phyloP scores from a whole-genome alignment of 2,113 vertebrate species.

The Anguilla rostrata region DNA sequence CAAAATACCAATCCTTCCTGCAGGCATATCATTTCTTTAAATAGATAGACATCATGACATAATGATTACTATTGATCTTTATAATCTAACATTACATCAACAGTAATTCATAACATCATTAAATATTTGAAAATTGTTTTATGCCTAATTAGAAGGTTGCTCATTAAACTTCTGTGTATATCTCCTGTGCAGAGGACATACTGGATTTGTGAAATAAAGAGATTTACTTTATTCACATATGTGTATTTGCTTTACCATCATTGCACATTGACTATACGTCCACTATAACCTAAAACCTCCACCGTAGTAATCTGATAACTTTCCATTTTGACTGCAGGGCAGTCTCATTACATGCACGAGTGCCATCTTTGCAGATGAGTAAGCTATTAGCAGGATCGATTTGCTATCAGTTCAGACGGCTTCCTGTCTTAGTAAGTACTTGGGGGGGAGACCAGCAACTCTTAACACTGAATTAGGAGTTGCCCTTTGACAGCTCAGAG shows the following conservation, averaged over 20 bases:
- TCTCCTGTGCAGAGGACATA: not conserved
- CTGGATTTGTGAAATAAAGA: not conserved
- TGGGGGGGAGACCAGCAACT: not conserved
- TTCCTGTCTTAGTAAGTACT: constrained; percentile 18
- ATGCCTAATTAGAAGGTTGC: not conserved
- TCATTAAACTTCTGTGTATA: not conserved
- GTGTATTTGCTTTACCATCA: not conserved
- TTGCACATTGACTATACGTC: not conserved
- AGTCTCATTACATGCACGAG: constrained; percentile 16
- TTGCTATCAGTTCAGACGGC: constrained; percentile 19
- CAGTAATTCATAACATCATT: not conserved
- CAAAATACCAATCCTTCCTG: not conserved
- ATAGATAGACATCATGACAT: not conserved
- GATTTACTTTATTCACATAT: not conserved
- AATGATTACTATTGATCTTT: not conserved
- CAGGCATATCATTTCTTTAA: not conserved
- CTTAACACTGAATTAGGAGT: constrained; percentile 4
- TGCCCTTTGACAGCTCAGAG: not conserved
- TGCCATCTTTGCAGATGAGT: constrained; percentile 10
- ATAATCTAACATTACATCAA: not conserved
- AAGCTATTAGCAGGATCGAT: constrained; percentile 24
- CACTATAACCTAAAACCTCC: not conserved
- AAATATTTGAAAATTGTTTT: not conserved
- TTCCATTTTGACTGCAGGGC: constrained; percentile 1
- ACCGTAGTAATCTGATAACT: not conserved